Evolutionary conservation across 2,888 invertebrate species (phyloP).

Genomic region (Brachynemurus nebulosus): DNA sequence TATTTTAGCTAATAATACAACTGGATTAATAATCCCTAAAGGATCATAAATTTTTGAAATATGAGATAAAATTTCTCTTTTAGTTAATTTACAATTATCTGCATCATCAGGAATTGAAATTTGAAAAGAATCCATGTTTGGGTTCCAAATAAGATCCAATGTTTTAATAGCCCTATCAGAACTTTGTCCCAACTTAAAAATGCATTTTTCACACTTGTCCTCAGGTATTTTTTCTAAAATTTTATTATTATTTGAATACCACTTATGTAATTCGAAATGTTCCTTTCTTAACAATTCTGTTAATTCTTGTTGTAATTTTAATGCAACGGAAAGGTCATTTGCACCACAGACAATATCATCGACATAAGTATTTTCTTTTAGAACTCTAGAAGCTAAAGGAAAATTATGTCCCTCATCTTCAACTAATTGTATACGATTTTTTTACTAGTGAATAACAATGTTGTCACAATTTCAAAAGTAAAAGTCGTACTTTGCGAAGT

Average conservation of each 20-base stretch:
- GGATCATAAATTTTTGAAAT: conserved; percentile 3
- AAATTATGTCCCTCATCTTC: not conserved
- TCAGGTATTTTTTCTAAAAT: no score
- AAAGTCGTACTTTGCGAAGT: conserved; percentile 18
- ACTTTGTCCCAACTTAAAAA: not conserved
- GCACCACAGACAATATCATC: not conserved
- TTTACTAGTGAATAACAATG: no score
- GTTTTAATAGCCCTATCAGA: not conserved
- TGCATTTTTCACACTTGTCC: conserved; percentile 1
- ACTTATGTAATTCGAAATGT: conserved; percentile 1
- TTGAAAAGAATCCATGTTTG: not conserved
- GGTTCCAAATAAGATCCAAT: conserved; percentile 4
- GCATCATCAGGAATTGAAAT: not conserved
- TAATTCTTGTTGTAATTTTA: conserved; percentile 1
- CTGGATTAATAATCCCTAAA: conserved; percentile 1
- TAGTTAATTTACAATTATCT: not conserved
- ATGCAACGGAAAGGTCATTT: not conserved
- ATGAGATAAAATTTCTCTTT: conserved; percentile 1
- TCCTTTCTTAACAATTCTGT: not conserved
- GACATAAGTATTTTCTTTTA: not conserved
- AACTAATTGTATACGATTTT: conserved; percentile 15
- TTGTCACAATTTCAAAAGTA: conserved; percentile 17
- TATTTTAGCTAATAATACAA: no score
- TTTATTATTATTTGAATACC: not conserved
- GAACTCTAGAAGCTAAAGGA: not conserved